A percentile compares a stretch with the other conserved stretches of the same genome.
These are phyloP conservation scores for Atta colombica DNA, from an alignment of 1,140 invertebrate genomes.

Conservation along the genomic window DNA sequence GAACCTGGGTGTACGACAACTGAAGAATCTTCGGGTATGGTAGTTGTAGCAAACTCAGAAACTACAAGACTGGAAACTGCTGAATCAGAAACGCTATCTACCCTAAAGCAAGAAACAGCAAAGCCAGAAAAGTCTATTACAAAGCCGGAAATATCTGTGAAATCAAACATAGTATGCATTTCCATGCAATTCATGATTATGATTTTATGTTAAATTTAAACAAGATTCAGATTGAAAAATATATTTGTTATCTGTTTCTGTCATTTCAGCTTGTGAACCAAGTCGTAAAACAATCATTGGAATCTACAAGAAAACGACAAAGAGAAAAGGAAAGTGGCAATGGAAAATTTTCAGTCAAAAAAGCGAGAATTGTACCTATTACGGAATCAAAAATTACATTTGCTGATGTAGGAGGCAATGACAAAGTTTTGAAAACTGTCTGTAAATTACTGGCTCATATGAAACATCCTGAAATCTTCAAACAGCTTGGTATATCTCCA, in stretches of 20 bases:
- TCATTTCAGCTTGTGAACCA: constrained; percentile 63
- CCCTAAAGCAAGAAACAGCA: background rate
- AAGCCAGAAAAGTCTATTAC: background rate
- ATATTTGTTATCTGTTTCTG: constrained; percentile 4
- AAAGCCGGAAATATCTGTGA: constrained; percentile 8
- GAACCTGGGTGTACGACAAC: background rate
- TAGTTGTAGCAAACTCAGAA: constrained; percentile 7
- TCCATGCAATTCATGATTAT: background rate
- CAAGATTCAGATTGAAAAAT: background rate
- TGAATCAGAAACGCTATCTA: constrained; percentile 15
- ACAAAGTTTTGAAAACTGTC: constrained; percentile 91
- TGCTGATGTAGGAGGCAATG: constrained; percentile 92
- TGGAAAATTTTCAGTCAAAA: constrained; percentile 70
- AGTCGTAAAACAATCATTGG: constrained; percentile 29
- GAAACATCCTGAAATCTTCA: constrained; percentile 94
- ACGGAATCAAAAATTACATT: constrained; percentile 88
- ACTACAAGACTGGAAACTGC: background rate
- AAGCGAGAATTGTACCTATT: constrained; percentile 76
- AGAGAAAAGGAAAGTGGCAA: constrained; percentile 84
- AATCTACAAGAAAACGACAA: constrained; percentile 82
- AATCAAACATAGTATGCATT: constrained; percentile 41
- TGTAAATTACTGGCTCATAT: constrained; percentile 94
- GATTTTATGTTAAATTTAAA: constrained; percentile 5
- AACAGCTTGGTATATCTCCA: constrained; percentile 92
- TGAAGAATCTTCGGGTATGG: background rate